Evolutionary conservation across 2,888 invertebrate species (phyloP), one percentile per base, ranked within the genome.

Genomic region (Pyrochroa serraticornis): DNA sequence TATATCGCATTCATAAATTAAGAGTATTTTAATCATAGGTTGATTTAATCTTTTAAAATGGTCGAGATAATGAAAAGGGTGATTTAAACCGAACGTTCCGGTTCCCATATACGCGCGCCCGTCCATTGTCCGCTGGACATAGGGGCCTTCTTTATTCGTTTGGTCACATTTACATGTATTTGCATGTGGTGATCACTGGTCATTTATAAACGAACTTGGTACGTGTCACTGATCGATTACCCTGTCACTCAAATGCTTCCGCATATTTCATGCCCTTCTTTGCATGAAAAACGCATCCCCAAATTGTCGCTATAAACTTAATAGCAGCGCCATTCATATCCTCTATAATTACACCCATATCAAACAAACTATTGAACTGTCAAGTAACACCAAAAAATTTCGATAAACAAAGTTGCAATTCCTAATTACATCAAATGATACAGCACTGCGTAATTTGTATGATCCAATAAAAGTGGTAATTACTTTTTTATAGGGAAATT

Each of bases 161-260:
- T 66, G 68, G 70, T 63, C 72, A 67, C 71, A 78, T 77, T 77
- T 77, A 75, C 77, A 78, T 78, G 69, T 71, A 78, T 77, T 77
- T 78, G 77, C 78, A 78, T 78, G 72, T 72, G 74, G 69, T 73
- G 73, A 75, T 75, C 76, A 71, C 66, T 73, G 76, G 75, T 73
- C 77, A 77, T 78, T 78, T 78, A 78, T 78, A 76, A 76, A 73
- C 75, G 71, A 74, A 74, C 71, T 73, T 73, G 74, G 74, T 67
- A 64, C 70, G 71, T 76, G 77, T 77, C 77, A 77, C 72, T 76
- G 74, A 77, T 76, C 74, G 78, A 77, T 78, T 78, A 78, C 71
- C 42, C 75, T 76, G 78, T 77, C 78, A 75, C 69, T 76, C 77
- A 76, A 74, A 73, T 72, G 68, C 68, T 71, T 69, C 71, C 69